Evolutionary conservation across 2,888 invertebrate species (phyloP), one percentile per base, ranked within the genome.

Genomic region (Callimorpha dominula): DNA sequence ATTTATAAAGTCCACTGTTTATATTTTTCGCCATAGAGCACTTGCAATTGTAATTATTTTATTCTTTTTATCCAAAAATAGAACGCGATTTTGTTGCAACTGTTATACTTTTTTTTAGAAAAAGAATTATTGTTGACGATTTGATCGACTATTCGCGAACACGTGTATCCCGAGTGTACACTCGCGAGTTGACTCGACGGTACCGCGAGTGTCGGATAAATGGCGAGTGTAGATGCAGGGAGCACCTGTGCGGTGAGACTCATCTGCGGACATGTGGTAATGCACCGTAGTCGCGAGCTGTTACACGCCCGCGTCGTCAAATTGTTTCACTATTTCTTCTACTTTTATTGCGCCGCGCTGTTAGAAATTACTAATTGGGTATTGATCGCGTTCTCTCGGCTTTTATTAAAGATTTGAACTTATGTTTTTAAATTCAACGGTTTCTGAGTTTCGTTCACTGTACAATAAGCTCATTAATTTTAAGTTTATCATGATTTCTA

Each of bases 171-270:
- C 83, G 84, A 81, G 82, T 81, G 85, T 82, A 81, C 85, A 85
- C 86, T 80, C 87, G 88, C 88, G 88, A 88, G 85, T 84, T 88
- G 92, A 90, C 94, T 92, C 90, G 88, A 86, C 90, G 85, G 89
- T 86, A 81, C 93, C 91, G 90, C 93, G 95, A 88, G 90, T 90
- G 91, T 91, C 89, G 90, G 87, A 87, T 93, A 94, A 94, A 94
- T 95, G 95, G 91, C 93, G 87, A 87, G 79, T 60, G 60, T 86
- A 84, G 85, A 85, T 81, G 87, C 84, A 82, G 81, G 83, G 87
- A 88, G 85, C 92, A 92, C 94, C 91, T 91, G 93, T 88, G 88
- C 71, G 43, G 69, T 88, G 88, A 87, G 82, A 76, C 85, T 84
- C 87, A 82, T 85, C 88, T 82, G 81, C 77, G 82, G 85, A 82